Evolutionary conservation across 2,888 invertebrate species (phyloP).

Genomic region (Lottia scabra): DNA sequence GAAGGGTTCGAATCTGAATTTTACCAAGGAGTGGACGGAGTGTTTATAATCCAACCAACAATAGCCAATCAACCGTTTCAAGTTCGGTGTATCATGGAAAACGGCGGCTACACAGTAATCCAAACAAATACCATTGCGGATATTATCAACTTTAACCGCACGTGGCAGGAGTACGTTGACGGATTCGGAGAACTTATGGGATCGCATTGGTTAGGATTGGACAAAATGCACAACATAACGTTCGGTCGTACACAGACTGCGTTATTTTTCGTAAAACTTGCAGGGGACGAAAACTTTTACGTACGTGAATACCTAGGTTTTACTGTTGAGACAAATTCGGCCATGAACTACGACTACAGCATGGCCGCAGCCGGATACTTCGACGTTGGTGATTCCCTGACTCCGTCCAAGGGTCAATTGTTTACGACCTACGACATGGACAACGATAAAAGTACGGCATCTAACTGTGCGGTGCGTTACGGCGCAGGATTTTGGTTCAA

Average conservation of each 20-base stretch:
- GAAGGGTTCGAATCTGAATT: background rate
- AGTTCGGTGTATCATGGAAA: conserved; percentile 6
- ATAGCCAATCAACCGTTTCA: conserved; percentile 2
- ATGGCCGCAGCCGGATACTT: background rate
- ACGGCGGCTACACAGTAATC: background rate
- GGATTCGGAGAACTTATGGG: conserved; percentile 7
- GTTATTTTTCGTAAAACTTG: background rate
- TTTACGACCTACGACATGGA: background rate
- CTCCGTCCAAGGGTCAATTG: background rate
- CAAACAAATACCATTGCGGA: background rate
- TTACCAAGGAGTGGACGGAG: background rate
- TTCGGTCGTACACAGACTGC: background rate
- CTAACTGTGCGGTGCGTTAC: background rate
- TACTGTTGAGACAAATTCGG: background rate
- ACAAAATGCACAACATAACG: conserved; percentile 19
- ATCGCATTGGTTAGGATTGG: conserved; percentile 18
- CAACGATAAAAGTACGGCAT: background rate
- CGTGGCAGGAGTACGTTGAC: conserved; percentile 13
- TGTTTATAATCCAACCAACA: conserved; percentile 8
- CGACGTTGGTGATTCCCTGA: background rate
- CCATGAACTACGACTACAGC: background rate
- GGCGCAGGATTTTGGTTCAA: background rate
- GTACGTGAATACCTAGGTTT: background rate
- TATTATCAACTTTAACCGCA: conserved; percentile 8
- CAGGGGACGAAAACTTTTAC: background rate